A percentile compares a stretch with the other conserved stretches of the same genome.
These are phyloP conservation scores for Tridacna gigas DNA, from an alignment of 2,888 invertebrate genomes.

Conservation along the genomic window DNA sequence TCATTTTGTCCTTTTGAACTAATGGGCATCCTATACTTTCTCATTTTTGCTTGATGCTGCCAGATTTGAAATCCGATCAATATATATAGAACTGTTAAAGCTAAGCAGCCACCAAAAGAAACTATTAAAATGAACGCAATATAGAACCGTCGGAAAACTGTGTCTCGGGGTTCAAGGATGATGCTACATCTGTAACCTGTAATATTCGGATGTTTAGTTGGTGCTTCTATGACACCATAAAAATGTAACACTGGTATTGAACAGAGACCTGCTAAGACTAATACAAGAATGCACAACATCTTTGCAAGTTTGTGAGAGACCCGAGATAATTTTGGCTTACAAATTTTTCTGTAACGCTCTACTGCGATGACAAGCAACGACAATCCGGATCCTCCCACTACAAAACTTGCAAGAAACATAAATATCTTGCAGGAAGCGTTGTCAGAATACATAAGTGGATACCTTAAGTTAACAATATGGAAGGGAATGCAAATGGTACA, in stretches of 20 bases:
- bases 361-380: constrained; percentile 3
- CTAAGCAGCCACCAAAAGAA: neutral
- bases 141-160: neutral
- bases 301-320: constrained; percentile 2
- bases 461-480: neutral
- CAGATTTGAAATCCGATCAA: constrained; percentile 9
- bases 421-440: constrained; percentile 4
- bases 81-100: neutral
- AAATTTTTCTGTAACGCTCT: constrained; percentile 20
- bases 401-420: neutral
- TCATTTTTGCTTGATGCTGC: constrained; percentile 9
- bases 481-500: neutral
- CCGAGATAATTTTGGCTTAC: constrained; percentile 8
- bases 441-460: constrained; percentile 3
- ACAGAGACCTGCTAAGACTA: neutral
- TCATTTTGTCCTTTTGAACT: too few relatives aligned
- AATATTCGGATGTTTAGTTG: neutral
- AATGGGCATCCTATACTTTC: neutral
- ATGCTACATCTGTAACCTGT: neutral
- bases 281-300: neutral
- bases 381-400: neutral
- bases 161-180: neutral
- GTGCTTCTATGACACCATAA: neutral
- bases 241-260: neutral
- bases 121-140: neutral